Base-by-base conservation (phyloP, 1,140 invertebrate genomes). In the Phymorhynchus buccinoides region DNA sequence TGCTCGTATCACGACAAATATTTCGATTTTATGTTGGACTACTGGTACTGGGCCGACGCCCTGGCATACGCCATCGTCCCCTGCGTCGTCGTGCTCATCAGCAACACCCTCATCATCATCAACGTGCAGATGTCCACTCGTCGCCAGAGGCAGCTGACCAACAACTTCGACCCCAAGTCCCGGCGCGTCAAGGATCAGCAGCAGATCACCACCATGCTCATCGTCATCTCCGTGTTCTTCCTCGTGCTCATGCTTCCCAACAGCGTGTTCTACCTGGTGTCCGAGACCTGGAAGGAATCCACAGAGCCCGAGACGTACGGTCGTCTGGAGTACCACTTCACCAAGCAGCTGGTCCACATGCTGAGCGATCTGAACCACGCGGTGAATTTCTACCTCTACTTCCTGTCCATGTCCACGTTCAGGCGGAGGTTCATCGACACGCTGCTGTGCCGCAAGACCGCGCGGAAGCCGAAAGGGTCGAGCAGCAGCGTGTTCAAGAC, bases 321-420 rank as follows among this genome's bases (percentile, higher is more conserved):
- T 1, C 66, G 84, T 3, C 79, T 77, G 12, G n/a, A 84, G 56
- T 83, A 73, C 73, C 12, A 71, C 39, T 85, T 88, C 66, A 80
- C 68, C 39, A 79, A 35, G 30, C 87, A 90, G 44, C 48, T 91
- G 32, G 85, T 91, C 1, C 90, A 91, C 75, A 32, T 89, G 14
- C 83, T 91, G 4, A 87, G 88, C 1, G 91, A 91, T 78, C 42
- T 88, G 44, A 91, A 91, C 68, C 90, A 91, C 68, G 89, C 91
- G 2, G 80, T 91, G n/a, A 91, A 91, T 82, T 91, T 91, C 83
- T 91, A 90, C 77, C 75, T 91, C 27, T 91, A 91, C 79, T 91
- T 90, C 83, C 84, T 91, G 1, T 90, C 84, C 68, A 85, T 85
- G 82, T 68, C 81, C 35, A 84, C 80, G 35, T 87, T 87, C 78